phyloP scores from a whole-genome alignment of 2,888 invertebrate species.

The Dryocosmus kuriphilus region DNA sequence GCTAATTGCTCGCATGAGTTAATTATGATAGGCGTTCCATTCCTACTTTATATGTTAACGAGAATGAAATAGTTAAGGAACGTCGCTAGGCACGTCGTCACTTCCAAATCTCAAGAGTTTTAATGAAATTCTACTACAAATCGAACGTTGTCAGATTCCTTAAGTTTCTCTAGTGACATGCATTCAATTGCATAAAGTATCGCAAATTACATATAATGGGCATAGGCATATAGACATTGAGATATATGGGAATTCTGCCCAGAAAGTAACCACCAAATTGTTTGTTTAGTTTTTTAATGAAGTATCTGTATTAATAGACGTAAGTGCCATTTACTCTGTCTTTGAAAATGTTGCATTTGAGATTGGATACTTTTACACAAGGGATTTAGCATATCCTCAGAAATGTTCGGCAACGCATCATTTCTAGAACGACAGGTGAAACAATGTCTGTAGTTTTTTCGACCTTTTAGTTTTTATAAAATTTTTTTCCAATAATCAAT shows the following conservation, averaged over 20 bases:
- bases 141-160: slow-evolving; percentile 29
- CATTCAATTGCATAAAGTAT: slow-evolving; percentile 29
- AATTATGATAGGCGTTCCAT: not conserved
- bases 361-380: not conserved
- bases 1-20: not conserved
- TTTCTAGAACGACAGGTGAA: not conserved
- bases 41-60: not conserved
- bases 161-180: slow-evolving; percentile 6
- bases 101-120: slow-evolving; percentile 18
- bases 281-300: too few relatives aligned
- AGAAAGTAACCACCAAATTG: not conserved
- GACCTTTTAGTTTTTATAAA: too few relatives aligned
- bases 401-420: not conserved
- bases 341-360: not conserved
- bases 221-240: not conserved
- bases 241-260: not conserved
- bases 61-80: not conserved
- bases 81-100: not conserved
- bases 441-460: too few relatives aligned
- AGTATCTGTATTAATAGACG: too few relatives aligned
- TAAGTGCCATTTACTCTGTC: too few relatives aligned
- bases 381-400: not conserved
- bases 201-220: slow-evolving; percentile 13
- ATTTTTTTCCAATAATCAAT: too few relatives aligned
- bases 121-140: slow-evolving; percentile 21